phyloP scores from a whole-genome alignment of 2,113 vertebrate genomes.

The Pimephales promelas region DNA sequence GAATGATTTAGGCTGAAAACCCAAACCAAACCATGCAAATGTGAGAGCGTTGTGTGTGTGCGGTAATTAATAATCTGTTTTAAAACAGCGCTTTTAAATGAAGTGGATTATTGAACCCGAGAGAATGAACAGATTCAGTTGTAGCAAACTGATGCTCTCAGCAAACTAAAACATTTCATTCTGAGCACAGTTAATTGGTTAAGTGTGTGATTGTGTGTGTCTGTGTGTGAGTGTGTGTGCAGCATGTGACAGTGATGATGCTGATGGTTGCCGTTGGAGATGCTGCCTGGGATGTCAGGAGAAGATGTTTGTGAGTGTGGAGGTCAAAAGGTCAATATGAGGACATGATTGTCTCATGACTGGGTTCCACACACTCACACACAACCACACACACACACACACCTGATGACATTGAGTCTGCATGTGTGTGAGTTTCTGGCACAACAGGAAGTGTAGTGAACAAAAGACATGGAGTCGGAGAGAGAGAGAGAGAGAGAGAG shows the following conservation, averaged over 20 bases:
- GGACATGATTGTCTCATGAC: constrained; percentile 47
- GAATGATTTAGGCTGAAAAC: not conserved
- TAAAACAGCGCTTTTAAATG: not conserved
- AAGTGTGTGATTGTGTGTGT: too few species aligned
- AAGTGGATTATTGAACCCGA: not conserved
- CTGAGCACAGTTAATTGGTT: not conserved
- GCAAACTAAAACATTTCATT: not conserved
- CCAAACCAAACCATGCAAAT: not conserved
- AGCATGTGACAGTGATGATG: constrained; percentile 78
- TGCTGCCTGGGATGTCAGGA: constrained; percentile 30
- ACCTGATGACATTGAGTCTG: not conserved
- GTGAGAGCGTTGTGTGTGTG: not conserved
- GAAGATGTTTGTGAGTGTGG: constrained; percentile 54
- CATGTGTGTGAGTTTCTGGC: constrained; percentile 44
- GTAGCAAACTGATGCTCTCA: not conserved
- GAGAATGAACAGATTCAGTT: not conserved
- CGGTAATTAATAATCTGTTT: not conserved
- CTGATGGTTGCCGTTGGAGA: constrained; percentile 48
- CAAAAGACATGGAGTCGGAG: not conserved
- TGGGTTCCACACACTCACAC: constrained; percentile 42
- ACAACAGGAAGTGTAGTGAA: constrained; percentile 10
- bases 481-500: too few species aligned
- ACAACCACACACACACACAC: constrained; percentile 45
- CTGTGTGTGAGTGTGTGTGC: constrained; percentile 42
- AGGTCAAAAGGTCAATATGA: constrained; percentile 49